Base-by-base conservation (phyloP, 2,888 invertebrate species). In the Poecilus cupreus region DNA sequence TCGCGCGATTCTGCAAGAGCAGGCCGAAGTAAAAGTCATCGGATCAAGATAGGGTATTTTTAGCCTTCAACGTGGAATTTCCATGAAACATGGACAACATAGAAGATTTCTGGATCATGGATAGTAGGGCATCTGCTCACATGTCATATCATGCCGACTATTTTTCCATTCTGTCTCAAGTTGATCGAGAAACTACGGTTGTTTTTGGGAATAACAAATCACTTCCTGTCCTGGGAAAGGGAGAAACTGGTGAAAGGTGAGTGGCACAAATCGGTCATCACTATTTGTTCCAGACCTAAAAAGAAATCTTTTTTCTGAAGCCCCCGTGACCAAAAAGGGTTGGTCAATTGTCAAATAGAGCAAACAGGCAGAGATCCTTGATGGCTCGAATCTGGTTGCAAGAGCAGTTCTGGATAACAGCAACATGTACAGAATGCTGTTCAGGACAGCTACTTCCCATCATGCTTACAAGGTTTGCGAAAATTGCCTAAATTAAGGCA, bases 301-400 rank as follows among this genome's bases (percentile, higher is more conserved):
- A 11, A 85, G 85, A 82, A 88, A 88, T 77, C 68, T 88, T 8
- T 87, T 88, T 76, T 88, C 87, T 0, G 87, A 87, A 82, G 87
- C 86, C 0, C 84, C 79, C 0, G 80, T 84, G 1, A 86, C 85
- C 1, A 82, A 84, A 11, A 85, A 85, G 82, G 85, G 85, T 0
- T 85, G 86, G 82, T 37, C 26, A 2, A 84, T 86, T n/a, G 43
- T 85, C 0, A 87, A 87, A 72, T 84, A 85, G 22, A 77, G 77
- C 1, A 22, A 81, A 10, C 1, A 46, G 10, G 85, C 84, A 5
- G 75, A 83, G 60, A 82, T 86, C 5, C 54, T 39, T 26, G 76
- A 85, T 8, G 60, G 82, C 26, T 80, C 77, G 6, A 64, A 60
- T 2, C 4, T 84, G 43, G 81, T 81, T 5, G 83, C 83, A 11